Evolutionary conservation across 2,888 invertebrate species (phyloP).

Genomic region (Eilema depressum): DNA sequence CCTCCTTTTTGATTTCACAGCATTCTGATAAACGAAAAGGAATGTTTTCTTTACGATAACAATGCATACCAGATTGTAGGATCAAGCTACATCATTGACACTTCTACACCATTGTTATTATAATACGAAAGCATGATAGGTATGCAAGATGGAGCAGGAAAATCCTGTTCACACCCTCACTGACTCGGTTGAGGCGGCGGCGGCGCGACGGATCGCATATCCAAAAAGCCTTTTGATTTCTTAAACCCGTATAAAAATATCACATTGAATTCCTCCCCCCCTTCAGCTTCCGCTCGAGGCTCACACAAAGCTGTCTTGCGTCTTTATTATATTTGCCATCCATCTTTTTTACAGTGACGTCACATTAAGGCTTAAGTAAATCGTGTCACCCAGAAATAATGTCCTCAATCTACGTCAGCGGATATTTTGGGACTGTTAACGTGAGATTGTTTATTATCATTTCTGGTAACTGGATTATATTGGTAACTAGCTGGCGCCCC

Average conservation of each 20-base stretch:
- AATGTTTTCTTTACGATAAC: background rate
- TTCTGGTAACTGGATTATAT: too few relatives aligned
- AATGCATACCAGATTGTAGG: background rate
- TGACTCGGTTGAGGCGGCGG: slow-evolving; percentile 11
- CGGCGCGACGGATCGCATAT: slow-evolving; percentile 30
- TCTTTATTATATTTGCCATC: slow-evolving; percentile 67
- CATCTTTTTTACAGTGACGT: slow-evolving; percentile 66
- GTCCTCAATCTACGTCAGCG: slow-evolving; percentile 48
- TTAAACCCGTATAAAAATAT: slow-evolving; percentile 47
- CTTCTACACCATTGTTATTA: slow-evolving; percentile 13
- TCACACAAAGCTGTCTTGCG: slow-evolving; percentile 61
- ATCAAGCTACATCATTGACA: background rate
- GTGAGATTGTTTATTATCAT: background rate
- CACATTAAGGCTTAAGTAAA: slow-evolving; percentile 68
- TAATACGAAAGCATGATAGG: slow-evolving; percentile 19
- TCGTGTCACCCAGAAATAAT: slow-evolving; percentile 60
- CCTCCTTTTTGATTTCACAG: background rate
- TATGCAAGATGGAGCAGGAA: slow-evolving; percentile 20
- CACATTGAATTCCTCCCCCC: slow-evolving; percentile 52
- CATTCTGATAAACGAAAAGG: background rate
- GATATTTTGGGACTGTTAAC: slow-evolving; percentile 9
- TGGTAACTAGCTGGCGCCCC: too few relatives aligned
- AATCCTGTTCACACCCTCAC: slow-evolving; percentile 16
- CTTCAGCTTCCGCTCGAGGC: slow-evolving; percentile 25
- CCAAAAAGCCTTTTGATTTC: slow-evolving; percentile 55